These are phyloP conservation scores for Rhizomys pruinosus DNA, from an alignment of 2,113 vertebrate species.

Conservation along the genomic window DNA sequence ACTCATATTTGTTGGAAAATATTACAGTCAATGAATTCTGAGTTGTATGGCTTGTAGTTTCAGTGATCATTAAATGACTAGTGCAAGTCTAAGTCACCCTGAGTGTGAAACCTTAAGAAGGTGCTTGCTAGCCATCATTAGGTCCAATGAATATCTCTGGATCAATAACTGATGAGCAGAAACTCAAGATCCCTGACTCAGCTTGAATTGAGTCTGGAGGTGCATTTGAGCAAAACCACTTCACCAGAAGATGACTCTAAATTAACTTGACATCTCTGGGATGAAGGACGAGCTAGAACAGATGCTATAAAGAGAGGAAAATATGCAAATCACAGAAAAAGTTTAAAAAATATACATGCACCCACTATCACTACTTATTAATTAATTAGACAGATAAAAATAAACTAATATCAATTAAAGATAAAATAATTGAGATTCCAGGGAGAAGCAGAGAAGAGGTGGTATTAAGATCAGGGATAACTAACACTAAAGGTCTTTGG, in stretches of 20 bases:
- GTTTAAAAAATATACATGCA: neutral
- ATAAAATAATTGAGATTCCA: slow-evolving; percentile 45
- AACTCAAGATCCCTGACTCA: neutral
- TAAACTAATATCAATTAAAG: neutral
- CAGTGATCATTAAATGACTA: neutral
- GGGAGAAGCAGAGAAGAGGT: neutral
- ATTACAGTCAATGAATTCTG: neutral
- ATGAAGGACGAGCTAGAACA: slow-evolving; percentile 2
- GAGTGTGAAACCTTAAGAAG: neutral
- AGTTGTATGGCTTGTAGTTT: slow-evolving; percentile 15
- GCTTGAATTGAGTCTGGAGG: neutral
- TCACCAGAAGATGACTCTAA: neutral
- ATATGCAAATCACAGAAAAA: too few relatives aligned
- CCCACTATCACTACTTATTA: neutral
- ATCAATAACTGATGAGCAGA: neutral
- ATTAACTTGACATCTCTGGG: neutral
- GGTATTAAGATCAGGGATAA: neutral
- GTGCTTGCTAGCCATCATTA: neutral
- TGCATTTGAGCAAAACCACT: neutral
- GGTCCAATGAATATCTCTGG: neutral
- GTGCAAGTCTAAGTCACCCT: neutral
- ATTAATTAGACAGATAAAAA: neutral
- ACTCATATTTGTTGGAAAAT: neutral
- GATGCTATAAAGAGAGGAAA: neutral
- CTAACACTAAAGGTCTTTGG: too few relatives aligned